phyloP scores from a whole-genome alignment of 1,140 invertebrate species.

The Tigriopus japonicus region DNA sequence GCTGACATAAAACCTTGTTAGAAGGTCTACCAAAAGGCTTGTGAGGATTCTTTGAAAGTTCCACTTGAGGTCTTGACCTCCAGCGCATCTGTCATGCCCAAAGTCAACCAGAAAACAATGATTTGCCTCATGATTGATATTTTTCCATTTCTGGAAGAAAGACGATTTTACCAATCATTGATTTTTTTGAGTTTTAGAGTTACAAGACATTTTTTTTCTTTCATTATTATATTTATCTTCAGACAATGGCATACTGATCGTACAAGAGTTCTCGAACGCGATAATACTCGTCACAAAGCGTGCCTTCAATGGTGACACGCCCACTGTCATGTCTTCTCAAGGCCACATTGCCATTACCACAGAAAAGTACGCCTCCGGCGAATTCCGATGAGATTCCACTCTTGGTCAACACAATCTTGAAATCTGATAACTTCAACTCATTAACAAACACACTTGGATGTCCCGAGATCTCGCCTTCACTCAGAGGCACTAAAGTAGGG shows the following conservation, averaged over 20 bases:
- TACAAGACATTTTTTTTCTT: background rate
- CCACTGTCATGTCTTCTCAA: constrained; percentile 74
- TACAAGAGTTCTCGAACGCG: constrained; percentile 81
- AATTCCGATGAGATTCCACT: constrained; percentile 82
- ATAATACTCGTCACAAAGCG: constrained; percentile 84
- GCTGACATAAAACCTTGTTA: too few relatives aligned
- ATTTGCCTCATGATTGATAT: too few relatives aligned
- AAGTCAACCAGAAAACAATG: too few relatives aligned
- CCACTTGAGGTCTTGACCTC: too few relatives aligned
- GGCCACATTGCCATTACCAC: constrained; percentile 75
- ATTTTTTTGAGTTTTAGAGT: too few relatives aligned
- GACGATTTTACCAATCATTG: too few relatives aligned
- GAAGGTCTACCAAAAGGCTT: too few relatives aligned
- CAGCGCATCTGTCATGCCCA: too few relatives aligned
- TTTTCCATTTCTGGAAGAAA: too few relatives aligned
- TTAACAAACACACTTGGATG: constrained; percentile 86
- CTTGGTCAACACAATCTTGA: constrained; percentile 79
- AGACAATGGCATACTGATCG: constrained; percentile 92
- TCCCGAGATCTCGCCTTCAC: constrained; percentile 18
- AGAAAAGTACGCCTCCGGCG: constrained; percentile 78
- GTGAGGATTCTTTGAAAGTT: too few relatives aligned
- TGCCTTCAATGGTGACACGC: constrained; percentile 78
- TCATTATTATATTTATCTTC: constrained; percentile 24
- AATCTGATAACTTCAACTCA: constrained; percentile 84
- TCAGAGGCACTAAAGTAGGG: constrained; percentile 49